Evolutionary conservation across 2,888 invertebrate species (phyloP), one percentile per base, ranked within the genome.

Genomic region (Yponomeuta malinellus): DNA sequence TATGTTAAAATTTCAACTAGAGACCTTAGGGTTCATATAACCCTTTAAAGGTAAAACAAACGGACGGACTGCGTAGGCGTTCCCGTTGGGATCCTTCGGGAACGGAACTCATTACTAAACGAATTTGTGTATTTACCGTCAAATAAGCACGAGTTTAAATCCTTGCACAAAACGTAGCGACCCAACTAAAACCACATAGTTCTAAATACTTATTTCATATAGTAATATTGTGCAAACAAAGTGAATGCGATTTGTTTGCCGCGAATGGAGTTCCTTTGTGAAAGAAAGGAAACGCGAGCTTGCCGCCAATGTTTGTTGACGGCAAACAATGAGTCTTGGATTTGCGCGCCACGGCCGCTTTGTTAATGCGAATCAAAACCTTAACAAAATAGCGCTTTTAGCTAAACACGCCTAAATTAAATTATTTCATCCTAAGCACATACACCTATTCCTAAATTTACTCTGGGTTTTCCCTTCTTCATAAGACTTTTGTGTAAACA

Each of bases 291-390:
- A 86, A 82, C 85, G 84, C 79, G 81, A 68, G 70, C 68, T 48
- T 77, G 81, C 81, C 79, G 83, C 83, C 85, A 87, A 86, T 88
- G 88, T 90, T 91, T 89, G 89, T 85, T 84, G 80, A 82, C 78
- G 79, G 80, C 85, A 88, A 89, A 90, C 89, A 91, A 89, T 90
- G 88, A 88, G 86, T 82, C 84, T 82, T 88, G 90, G 88, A 90
- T 89, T 90, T 90, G 90, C 83, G 87, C 83, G 81, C 82, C 80
- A 79, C 84, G 82, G 81, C 81, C 81, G 85, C 85, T 86, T 84
- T 87, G 86, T 87, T 87, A 84, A 85, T 85, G 84, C 80, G 84
- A 87, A 89, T 87, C 86, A 86, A 84, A 88, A 86, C 83, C 84
- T 84, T 83, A 83, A 84, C 85, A 85, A 86, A 86, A 86, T 84